Evolutionary conservation across 2,888 invertebrate genomes (phyloP).

Genomic region (Coelinius sp.): DNA sequence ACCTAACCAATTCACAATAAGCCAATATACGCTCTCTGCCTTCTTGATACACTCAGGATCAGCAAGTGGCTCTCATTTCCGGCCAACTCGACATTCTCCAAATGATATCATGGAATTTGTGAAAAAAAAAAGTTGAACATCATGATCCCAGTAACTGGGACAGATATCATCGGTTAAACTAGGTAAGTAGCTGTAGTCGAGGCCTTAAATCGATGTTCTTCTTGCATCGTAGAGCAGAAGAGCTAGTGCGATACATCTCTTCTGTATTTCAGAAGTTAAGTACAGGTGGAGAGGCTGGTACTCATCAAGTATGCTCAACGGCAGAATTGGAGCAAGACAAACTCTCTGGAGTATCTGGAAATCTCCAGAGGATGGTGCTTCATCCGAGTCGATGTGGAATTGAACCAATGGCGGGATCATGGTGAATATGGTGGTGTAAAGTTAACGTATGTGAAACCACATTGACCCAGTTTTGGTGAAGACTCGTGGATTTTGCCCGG

Average conservation of each 20-base stretch:
- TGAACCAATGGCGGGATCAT: slow-evolving; percentile 30
- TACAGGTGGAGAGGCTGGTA: slow-evolving; percentile 5
- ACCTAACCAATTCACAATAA: slow-evolving; percentile 46
- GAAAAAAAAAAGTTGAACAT: slow-evolving; percentile 40
- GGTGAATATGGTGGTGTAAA: neutral
- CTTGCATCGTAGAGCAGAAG: slow-evolving; percentile 21
- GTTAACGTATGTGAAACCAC: neutral
- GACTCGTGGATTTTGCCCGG: slow-evolving; percentile 29
- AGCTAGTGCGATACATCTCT: slow-evolving; percentile 42
- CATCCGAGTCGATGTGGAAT: slow-evolving; percentile 31
- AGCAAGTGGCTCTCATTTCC: neutral
- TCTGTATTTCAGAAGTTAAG: slow-evolving; percentile 1
- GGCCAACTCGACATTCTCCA: too few relatives aligned
- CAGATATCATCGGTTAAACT: neutral
- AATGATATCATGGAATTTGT: too few relatives aligned
- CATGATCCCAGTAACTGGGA: neutral
- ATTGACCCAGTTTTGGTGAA: slow-evolving; percentile 31
- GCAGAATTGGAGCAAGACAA: slow-evolving; percentile 59
- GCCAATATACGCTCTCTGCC: slow-evolving; percentile 48
- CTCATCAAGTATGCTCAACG: slow-evolving; percentile 53
- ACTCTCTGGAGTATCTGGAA: slow-evolving; percentile 40
- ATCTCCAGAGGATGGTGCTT: slow-evolving; percentile 27
- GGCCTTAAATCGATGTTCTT: slow-evolving; percentile 19
- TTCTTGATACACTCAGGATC: slow-evolving; percentile 28
- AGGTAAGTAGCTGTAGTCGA: slow-evolving; percentile 19